Base-by-base conservation (phyloP, 2,797 vertebrate genomes). In the Acestrorhynchus altus region DNA sequence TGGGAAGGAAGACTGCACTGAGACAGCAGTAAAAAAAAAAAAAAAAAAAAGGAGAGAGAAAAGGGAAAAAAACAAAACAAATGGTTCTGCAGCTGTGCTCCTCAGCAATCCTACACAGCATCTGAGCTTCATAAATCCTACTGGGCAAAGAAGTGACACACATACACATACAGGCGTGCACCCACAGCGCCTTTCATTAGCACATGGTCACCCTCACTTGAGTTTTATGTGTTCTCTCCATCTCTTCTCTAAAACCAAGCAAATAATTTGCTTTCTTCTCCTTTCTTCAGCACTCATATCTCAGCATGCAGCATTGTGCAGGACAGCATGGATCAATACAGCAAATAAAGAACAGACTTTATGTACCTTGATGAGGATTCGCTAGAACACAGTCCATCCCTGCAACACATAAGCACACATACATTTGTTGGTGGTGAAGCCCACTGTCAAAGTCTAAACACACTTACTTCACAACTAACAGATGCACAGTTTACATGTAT, bases 321-420 rank as follows among this genome's bases (percentile, higher is more conserved):
- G 15, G 7, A 31, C 42, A 20, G 7, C 8, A 24, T 13, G 54
- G 26, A 40, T 52, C 61, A 44, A 65, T 49, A 40, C n/a, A 51
- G 18, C 39, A 16, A 31, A 31, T 26, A 44, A 57, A 61, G 42
- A 56, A 18, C 15, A 28, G 31, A 35, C 22, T n/a, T 72, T 69
- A 70, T 20, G 74, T 63, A 88, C 87, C 86, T 82, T 60, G 78
- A 81, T 18, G 82, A 80, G 39, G 84, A 85, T 75, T 84, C 84
- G 69, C 81, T 84, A 24, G 72, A 80, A 46, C 77, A 85, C 31
- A 87, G 84, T 31, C 82, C 84, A 28, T 85, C 84, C 72, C 86
- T 87, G 77, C 4, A 75, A 74, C 18, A 81, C 67, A 64, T 42
- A 76, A 4, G 65, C 8, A 76, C 10, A 68, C 28, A 44, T 31